These are phyloP conservation scores for Littorina saxatilis DNA, from an alignment of 1,140 invertebrate species.

Conservation along the genomic window DNA sequence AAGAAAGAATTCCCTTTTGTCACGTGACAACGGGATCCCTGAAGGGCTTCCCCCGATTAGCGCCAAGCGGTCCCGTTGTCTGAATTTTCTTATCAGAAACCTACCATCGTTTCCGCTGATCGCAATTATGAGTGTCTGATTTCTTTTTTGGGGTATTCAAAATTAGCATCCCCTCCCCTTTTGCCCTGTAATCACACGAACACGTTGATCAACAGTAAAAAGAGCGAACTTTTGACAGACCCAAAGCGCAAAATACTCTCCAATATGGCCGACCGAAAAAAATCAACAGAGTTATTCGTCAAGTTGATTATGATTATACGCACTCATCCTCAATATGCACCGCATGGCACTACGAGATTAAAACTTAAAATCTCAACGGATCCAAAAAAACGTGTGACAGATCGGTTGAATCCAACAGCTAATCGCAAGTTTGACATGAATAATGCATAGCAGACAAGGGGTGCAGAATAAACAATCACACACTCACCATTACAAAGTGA, in stretches of 20 bases:
- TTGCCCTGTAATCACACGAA: too few relatives aligned
- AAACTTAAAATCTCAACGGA: too few relatives aligned
- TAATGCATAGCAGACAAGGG: constrained; percentile 29
- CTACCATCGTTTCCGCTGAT: too few relatives aligned
- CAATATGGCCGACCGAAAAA: constrained; percentile 33
- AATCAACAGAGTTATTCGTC: background rate
- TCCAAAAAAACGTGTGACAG: too few relatives aligned
- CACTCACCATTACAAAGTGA: constrained; percentile 36
- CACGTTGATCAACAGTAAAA: background rate
- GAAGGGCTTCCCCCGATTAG: constrained; percentile 29
- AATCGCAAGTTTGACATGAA: constrained; percentile 21
- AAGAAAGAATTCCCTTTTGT: constrained; percentile 5
- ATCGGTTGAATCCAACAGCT: background rate
- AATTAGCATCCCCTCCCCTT: too few relatives aligned
- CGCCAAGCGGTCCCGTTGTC: background rate
- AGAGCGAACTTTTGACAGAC: background rate
- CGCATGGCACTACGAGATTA: too few relatives aligned
- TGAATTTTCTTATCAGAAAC: background rate
- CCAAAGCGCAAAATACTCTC: constrained; percentile 30
- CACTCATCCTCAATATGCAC: too few relatives aligned
- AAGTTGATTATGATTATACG: too few relatives aligned
- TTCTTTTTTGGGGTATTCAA: too few relatives aligned
- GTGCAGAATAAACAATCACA: constrained; percentile 31
- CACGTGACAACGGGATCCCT: constrained; percentile 32
- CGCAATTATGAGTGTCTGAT: too few relatives aligned